A percentile compares a stretch with the other conserved stretches of the same genome.
Conservation (phyloP, 2,113 vertebrate species). For the Poicephalus meyeri region DNA sequence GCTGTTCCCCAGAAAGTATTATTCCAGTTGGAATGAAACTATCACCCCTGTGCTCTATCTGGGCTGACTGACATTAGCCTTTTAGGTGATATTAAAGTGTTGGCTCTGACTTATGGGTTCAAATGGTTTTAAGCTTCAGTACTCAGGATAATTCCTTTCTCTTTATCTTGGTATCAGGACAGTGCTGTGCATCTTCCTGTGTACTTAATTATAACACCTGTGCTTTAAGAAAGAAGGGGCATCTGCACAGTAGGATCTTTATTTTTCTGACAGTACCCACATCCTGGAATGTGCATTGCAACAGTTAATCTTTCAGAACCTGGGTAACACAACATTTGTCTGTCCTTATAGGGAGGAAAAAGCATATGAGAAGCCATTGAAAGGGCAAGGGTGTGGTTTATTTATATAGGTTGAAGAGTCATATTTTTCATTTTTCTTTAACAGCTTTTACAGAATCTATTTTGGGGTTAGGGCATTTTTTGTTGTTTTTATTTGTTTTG, state of each 20-base stretch:
- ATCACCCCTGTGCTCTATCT: background rate
- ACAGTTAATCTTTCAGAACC: background rate
- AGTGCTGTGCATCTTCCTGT: background rate
- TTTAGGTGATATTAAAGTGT: background rate
- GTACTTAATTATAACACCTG: background rate
- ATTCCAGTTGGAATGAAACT: background rate
- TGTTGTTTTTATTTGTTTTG: background rate
- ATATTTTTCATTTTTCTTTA: background rate
- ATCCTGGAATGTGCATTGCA: background rate
- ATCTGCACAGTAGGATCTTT: background rate
- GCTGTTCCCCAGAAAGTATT: background rate
- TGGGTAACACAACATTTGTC: background rate
- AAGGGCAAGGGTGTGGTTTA: background rate
- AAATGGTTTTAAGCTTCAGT: background rate
- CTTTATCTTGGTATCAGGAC: background rate
- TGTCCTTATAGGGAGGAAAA: background rate
- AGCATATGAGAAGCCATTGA: background rate
- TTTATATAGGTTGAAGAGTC: background rate
- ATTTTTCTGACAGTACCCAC: background rate
- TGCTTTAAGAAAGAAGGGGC: background rate
- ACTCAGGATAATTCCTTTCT: background rate
- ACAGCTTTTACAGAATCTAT: background rate
- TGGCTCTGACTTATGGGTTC: background rate
- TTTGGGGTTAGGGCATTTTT: background rate
- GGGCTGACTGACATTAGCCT: background rate